Percentiles rank a stretch among this genome's conserved stretches.
Evolutionary conservation across 2,797 vertebrate species (phyloP).

Genomic region (Fistularia tabacaria): DNA sequence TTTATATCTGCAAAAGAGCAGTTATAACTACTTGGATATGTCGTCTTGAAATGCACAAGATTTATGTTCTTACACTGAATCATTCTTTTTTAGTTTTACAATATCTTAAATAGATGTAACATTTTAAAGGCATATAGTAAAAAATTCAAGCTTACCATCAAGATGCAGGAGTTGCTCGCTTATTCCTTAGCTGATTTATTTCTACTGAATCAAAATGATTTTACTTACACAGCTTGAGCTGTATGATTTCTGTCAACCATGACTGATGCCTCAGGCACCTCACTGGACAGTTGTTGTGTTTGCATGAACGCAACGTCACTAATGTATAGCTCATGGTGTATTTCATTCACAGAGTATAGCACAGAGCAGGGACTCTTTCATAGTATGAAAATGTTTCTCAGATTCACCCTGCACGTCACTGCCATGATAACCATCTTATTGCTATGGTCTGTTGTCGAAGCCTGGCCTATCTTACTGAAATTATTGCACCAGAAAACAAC

Average conservation of each 20-base stretch:
- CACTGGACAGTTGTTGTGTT: conserved; percentile 13
- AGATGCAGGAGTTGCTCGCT: too few relatives aligned
- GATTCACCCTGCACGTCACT: conserved; percentile 32
- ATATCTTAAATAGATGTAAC: too few relatives aligned
- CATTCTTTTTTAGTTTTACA: too few relatives aligned
- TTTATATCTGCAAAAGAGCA: too few relatives aligned
- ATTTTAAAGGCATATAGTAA: too few relatives aligned
- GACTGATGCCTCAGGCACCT: conserved; percentile 7
- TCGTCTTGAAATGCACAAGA: too few relatives aligned
- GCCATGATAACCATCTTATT: conserved; percentile 46
- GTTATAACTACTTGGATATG: too few relatives aligned
- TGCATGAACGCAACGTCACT: conserved; percentile 51
- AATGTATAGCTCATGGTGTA: conserved; percentile 73
- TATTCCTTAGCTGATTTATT: not conserved
- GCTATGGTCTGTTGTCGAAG: conserved; percentile 12
- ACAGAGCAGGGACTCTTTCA: conserved; percentile 78
- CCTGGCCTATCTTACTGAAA: conserved; percentile 30
- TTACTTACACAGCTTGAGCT: conserved; percentile 41
- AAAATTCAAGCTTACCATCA: too few relatives aligned
- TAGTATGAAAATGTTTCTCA: conserved; percentile 70
- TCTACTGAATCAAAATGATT: conserved; percentile 5
- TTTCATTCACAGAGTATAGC: conserved; percentile 77
- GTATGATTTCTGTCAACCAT: conserved; percentile 25
- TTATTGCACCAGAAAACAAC: conserved; percentile 27
- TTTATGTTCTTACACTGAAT: too few relatives aligned